Base-by-base conservation (phyloP, 2,888 invertebrate genomes). In the Odontocolon sp. region DNA sequence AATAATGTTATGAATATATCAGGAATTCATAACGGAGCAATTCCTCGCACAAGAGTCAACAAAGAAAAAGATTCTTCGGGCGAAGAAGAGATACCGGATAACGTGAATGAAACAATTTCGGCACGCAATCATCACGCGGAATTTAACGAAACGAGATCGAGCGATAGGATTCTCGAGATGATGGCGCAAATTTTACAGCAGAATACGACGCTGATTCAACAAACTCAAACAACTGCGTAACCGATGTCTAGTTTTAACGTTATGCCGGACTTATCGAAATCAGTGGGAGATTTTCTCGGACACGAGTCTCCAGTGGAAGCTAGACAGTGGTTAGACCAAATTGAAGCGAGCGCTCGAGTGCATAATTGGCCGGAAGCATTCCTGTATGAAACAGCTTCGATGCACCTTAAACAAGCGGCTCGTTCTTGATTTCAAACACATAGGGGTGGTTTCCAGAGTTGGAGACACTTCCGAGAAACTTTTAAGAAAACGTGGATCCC, bases 261-360 rank as follows among this genome's bases (percentile, higher is more conserved):
- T 6, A 80, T 79, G 72, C 78, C 78, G 5, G 79, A 78, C 56
- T 61, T 79, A 2, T 66, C 78, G 0, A 80, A 79, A 42, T 69
- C 76, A 3, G 45, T 81, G 2, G 52, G 54, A 0, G 57, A 72
- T 23, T 80, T 80, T 33, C 31, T 61, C 5, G 75, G 72, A 0
- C 59, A 71, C 16, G 69, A 70, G 14, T 70, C 75, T 0, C 59
- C 75, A 0, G 74, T 63, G 0, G 78, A 81, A 23, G 76, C 74
- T 0, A 71, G 40, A 36, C 59, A 59, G 3, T 81, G 76, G 79
- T n/a, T 78, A 1, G 54, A 73, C 9, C 67, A 80, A 16, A 52
- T 81, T 3, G 80, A 78, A 47, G 31, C 77, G 2, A 52, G 75
- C 3, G 74, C 77, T 14, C 57, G 16, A 40, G 18, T 77, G 1